Percentiles rank a stretch among this genome's conserved stretches.
Conservation (phyloP, 2,113 vertebrate species). For the Brachirus orientalis region DNA sequence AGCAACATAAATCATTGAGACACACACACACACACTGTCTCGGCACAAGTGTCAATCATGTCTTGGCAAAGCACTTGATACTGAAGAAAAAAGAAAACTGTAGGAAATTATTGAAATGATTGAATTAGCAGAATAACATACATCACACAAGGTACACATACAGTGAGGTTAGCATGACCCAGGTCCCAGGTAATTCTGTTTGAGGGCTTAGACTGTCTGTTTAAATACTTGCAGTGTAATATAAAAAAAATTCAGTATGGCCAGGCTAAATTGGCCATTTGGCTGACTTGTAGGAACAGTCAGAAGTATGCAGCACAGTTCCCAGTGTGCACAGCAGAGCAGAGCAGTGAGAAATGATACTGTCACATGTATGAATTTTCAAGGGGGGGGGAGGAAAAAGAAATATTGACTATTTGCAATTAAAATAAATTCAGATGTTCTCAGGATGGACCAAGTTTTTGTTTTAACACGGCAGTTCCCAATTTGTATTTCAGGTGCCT, state of each 20-base stretch:
- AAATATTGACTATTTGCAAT: conserved; percentile 12
- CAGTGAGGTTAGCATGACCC: conserved; percentile 18
- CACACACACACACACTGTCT: conserved; percentile 28
- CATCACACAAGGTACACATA: conserved; percentile 18
- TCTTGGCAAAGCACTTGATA: conserved; percentile 39
- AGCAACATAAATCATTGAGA: conserved; percentile 55
- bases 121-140: conserved; percentile 62
- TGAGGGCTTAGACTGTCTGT: conserved; percentile 63
- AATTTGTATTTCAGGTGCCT: neutral
- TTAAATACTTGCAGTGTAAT: conserved; percentile 52
- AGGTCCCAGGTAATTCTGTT: conserved; percentile 61
- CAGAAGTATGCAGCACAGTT: conserved; percentile 18
- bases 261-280: conserved; percentile 40
- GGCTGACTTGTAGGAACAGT: conserved; percentile 24
- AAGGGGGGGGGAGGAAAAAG: conserved; percentile 10
- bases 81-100: conserved; percentile 41
- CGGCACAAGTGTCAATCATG: conserved; percentile 61
- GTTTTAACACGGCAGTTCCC: neutral
- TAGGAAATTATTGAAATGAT: conserved; percentile 63
- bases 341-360: conserved; percentile 5
- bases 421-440: conserved; percentile 1
- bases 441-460: conserved; percentile 2
- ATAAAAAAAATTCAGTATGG: conserved; percentile 45
- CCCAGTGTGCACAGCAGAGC: conserved; percentile 11
- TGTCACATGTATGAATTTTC: conserved; percentile 28